Evolutionary conservation across 2,113 vertebrate genomes (phyloP).

Genomic region (Cinclus cinclus): DNA sequence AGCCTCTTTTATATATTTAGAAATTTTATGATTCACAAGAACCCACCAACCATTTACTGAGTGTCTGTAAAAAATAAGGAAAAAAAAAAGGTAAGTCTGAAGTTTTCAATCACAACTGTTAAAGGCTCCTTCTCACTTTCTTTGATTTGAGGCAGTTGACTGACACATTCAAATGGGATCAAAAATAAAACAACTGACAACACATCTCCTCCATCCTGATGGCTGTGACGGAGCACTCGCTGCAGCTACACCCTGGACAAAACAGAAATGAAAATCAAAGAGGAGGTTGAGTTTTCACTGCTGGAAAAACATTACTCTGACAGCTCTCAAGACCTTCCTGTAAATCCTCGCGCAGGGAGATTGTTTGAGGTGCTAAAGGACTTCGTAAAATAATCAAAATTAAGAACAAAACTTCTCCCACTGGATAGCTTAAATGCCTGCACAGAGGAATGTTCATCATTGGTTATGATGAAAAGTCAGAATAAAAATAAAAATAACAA

Average conservation of each 20-base stretch:
- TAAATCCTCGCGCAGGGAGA: neutral
- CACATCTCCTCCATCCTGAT: constrained; percentile 13
- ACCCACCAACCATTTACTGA: neutral
- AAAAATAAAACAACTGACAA: constrained; percentile 42
- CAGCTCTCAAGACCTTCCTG: neutral
- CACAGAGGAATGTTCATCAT: neutral
- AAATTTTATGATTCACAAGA: neutral
- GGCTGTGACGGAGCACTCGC: neutral
- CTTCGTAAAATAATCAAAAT: constrained; percentile 9
- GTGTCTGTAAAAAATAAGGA: neutral
- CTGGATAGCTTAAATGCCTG: neutral
- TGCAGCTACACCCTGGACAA: neutral
- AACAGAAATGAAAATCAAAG: constrained; percentile 33
- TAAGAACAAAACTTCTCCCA: neutral
- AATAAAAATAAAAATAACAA: neutral
- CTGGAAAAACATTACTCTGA: constrained; percentile 4
- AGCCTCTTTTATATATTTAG: neutral
- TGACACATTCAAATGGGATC: constrained; percentile 51
- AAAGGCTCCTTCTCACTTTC: constrained; percentile 38
- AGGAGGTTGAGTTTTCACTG: neutral
- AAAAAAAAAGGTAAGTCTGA: neutral
- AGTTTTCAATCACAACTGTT: constrained; percentile 36
- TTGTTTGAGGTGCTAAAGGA: neutral
- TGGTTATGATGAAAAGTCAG: neutral
- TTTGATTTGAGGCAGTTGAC: constrained; percentile 36